Conservation (phyloP, 1,140 invertebrate genomes). For the Solenopsis invicta region DNA sequence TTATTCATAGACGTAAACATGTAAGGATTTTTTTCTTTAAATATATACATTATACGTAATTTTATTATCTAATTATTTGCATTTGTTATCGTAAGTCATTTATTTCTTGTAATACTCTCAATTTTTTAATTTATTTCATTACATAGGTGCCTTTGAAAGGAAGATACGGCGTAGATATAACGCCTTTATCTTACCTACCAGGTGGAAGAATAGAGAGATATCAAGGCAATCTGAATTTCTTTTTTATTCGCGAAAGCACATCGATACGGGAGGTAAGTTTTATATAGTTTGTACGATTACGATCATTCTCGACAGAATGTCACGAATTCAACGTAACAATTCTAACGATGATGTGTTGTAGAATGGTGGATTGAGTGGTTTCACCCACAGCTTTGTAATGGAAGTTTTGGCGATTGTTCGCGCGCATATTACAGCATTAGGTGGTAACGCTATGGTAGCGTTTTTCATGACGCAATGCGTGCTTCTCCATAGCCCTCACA, state of each 20-base stretch:
- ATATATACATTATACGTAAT: not conserved
- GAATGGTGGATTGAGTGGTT: slow-evolving; percentile 96
- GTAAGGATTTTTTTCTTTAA: slow-evolving; percentile 69
- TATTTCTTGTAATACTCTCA: not conserved
- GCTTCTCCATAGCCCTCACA: slow-evolving; percentile 96
- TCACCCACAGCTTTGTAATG: slow-evolving; percentile 97
- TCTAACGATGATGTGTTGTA: slow-evolving; percentile 76
- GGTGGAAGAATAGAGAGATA: slow-evolving; percentile 94
- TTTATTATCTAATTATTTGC: not conserved
- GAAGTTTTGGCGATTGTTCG: slow-evolving; percentile 96
- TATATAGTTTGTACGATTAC: not conserved
- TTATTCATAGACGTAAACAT: slow-evolving; percentile 81
- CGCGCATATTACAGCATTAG: slow-evolving; percentile 96
- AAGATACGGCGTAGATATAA: slow-evolving; percentile 94
- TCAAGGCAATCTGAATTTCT: slow-evolving; percentile 97
- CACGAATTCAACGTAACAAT: slow-evolving; percentile 8
- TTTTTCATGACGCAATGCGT: slow-evolving; percentile 97
- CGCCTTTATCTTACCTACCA: slow-evolving; percentile 93
- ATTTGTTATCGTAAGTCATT: not conserved
- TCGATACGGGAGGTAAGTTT: slow-evolving; percentile 93
- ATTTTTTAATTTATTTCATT: slow-evolving; percentile 58
- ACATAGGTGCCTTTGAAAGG: slow-evolving; percentile 89
- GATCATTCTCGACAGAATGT: not conserved
- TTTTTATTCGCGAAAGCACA: slow-evolving; percentile 98
- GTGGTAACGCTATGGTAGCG: slow-evolving; percentile 97